Evolutionary conservation across 2,888 invertebrate species (phyloP), one percentile per base, ranked within the genome.

Genomic region (Limenitis camilla): DNA sequence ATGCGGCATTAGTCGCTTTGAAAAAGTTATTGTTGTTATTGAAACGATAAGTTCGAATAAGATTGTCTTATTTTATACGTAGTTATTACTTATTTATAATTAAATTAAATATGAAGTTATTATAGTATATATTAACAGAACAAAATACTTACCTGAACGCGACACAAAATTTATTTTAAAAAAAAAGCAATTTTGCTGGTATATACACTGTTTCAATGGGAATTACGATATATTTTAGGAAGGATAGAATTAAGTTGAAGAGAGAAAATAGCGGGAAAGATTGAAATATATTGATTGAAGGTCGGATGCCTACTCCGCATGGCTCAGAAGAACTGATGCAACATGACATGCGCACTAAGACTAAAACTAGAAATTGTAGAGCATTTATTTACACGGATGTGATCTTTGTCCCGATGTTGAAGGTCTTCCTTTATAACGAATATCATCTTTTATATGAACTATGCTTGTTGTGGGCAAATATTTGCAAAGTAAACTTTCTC

Each of bases 1-100:
- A 72, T 86, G 86, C 86, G 86, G 75, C 79, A 86, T 68, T 70
- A 66, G 68, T 74, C 70, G 69, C 66, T 66, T 69, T 66, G 71
- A 45, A 48, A 50, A 56, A 53, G 45, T 56, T 52, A 50, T 48
- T 53, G 43, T 48, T 53, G 43, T 60, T 52, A 35, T 47, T 33
- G 10, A 32, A 19, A 48, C 35, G 40, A 38, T 11, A 44, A 39
- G 29, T 27, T 30, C 31, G 4, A 28, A 30, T 42, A 39, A 27
- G 35, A 29, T 6, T 7, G 19, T 19, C 7, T 36, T 40, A 6
- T 7, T 11, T 38, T 29, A 19, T 40, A 38, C n/a, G 9, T 31
- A 30, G 7, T 11, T 7, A 27, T 30, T 10, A 43, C 11, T 9
- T 38, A 44, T 38, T 10, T 9, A 31, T 30, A 35, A 32, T 28